Evolutionary conservation across 2,888 invertebrate genomes (phyloP).

Genomic region (Acanthosepion lycidas): DNA sequence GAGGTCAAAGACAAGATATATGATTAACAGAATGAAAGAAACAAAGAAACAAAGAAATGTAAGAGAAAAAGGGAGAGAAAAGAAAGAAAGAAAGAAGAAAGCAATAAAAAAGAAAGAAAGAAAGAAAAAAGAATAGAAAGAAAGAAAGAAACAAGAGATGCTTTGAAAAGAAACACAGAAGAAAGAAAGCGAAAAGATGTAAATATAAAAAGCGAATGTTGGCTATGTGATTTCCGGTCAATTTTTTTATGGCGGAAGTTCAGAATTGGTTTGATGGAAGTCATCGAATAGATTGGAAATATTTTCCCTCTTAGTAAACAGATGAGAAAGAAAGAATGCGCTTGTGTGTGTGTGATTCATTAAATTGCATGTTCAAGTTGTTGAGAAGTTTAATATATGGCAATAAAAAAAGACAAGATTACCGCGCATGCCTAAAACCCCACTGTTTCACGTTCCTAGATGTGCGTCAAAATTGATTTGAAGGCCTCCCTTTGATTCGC

Average conservation of each 20-base stretch:
- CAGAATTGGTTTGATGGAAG: slow-evolving; percentile 21
- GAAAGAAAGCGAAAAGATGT: background rate
- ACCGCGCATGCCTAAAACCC: background rate
- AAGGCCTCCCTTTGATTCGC: too few relatives aligned
- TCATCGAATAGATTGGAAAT: background rate
- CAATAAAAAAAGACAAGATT: background rate
- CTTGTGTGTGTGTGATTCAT: background rate
- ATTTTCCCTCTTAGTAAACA: background rate
- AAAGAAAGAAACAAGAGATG: background rate
- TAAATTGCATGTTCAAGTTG: background rate
- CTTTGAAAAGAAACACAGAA: background rate
- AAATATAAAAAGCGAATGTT: background rate
- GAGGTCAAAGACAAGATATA: background rate
- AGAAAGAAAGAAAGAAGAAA: background rate
- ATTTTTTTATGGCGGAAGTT: slow-evolving; percentile 2
- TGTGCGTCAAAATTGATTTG: background rate
- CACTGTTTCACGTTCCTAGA: background rate
- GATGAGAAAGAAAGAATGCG: background rate
- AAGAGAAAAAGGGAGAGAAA: background rate
- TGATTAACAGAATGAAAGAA: background rate
- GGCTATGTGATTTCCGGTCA: slow-evolving; percentile 6
- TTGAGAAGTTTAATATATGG: background rate
- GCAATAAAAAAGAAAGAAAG: background rate
- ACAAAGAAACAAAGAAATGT: background rate
- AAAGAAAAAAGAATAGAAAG: background rate